Conservation (phyloP, 1,140 invertebrate species). For the Dryas iulia region DNA sequence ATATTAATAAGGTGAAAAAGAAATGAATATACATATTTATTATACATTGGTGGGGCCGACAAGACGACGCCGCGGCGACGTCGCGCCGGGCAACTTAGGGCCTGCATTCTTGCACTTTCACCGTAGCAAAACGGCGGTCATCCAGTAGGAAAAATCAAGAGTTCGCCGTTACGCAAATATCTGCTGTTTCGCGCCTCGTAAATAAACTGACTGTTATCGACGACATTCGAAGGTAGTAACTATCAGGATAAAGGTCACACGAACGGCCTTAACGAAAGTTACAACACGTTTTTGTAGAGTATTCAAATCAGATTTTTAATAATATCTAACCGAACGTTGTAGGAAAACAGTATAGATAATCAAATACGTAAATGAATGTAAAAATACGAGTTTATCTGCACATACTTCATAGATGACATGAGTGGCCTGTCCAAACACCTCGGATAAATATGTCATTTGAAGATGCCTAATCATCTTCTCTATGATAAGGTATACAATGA, state of each 20-base stretch:
- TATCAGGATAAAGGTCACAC: slow-evolving; percentile 2
- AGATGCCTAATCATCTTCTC: too few relatives aligned
- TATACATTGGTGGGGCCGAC: slow-evolving; percentile 11
- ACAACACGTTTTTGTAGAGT: slow-evolving; percentile 36
- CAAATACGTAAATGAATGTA: background rate
- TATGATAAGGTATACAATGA: too few relatives aligned
- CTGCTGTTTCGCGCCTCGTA: slow-evolving; percentile 29
- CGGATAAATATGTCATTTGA: background rate
- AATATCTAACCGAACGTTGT: background rate
- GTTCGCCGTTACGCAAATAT: slow-evolving; percentile 57
- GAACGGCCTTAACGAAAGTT: slow-evolving; percentile 8
- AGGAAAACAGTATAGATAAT: background rate
- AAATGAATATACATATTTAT: slow-evolving; percentile 11
- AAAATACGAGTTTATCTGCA: background rate
- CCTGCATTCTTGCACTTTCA: slow-evolving; percentile 66
- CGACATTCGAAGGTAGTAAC: background rate
- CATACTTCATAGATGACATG: background rate
- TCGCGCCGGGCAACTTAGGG: slow-evolving; percentile 26
- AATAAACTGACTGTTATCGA: slow-evolving; percentile 9
- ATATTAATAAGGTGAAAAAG: slow-evolving; percentile 29
- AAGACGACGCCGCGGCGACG: slow-evolving; percentile 24
- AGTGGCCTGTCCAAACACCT: background rate
- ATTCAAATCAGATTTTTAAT: background rate
- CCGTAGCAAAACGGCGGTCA: slow-evolving; percentile 38
- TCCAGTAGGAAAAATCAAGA: slow-evolving; percentile 39